These are phyloP conservation scores for Diarsia mendica DNA, from an alignment of 2,888 invertebrate species.

Conservation along the genomic window DNA sequence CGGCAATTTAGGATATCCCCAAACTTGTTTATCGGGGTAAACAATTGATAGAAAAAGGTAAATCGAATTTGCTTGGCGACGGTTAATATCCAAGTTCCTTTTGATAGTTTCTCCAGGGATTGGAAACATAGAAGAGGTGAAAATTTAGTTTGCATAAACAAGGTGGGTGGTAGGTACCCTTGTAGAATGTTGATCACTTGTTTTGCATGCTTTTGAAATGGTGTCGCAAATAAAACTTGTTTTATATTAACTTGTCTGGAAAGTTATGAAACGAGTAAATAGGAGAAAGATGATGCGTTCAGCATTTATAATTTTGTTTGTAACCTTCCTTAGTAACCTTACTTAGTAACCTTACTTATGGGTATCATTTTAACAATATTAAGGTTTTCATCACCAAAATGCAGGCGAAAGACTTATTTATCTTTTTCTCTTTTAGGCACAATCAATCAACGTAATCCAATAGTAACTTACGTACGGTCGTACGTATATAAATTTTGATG, in stretches of 20 bases:
- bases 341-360: not conserved
- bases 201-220: conserved; percentile 54
- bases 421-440: not conserved
- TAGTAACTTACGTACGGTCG: not conserved
- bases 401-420: not conserved
- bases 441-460: not conserved
- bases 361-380: not conserved
- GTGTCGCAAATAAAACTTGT: conserved; percentile 23
- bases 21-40: conserved; percentile 60
- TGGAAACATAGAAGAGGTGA: conserved; percentile 59
- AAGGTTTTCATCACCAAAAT: not conserved
- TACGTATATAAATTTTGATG: not conserved
- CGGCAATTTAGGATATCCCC: conserved; percentile 45
- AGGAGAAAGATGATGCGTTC: not conserved
- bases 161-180: conserved; percentile 19
- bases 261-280: not conserved
- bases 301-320: not conserved
- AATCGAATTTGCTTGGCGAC: conserved; percentile 68
- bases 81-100: conserved; percentile 68
- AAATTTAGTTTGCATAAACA: conserved; percentile 64
- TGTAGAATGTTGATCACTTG: conserved; percentile 52
- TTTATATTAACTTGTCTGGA: not conserved
- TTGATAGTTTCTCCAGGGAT: conserved; percentile 58
- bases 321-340: too few species aligned
- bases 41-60: conserved; percentile 67